Base-by-base conservation (phyloP, 2,888 invertebrate genomes). In the Pyrocoelia pectoralis region DNA sequence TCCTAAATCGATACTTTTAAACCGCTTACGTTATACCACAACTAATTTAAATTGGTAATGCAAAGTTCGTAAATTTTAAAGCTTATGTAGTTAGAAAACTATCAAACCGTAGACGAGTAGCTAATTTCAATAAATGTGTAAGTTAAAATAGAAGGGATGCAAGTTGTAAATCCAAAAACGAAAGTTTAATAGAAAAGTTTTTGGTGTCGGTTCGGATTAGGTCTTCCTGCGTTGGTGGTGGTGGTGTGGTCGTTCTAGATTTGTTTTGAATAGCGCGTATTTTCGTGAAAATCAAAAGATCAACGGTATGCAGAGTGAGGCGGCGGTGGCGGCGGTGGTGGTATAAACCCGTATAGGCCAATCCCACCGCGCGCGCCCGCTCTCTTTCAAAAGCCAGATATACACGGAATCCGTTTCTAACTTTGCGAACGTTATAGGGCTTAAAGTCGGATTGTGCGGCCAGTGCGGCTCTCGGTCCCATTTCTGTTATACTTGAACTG, bases 121-220 rank as follows among this genome's bases (percentile, higher is more conserved):
- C 46, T 46, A 46, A 46, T 46, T 46, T 46, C 17, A 46, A 46
- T 46, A 46, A 24, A 24, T 24, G 24, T 46, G 46, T 46, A 17
- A 46, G 17, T 46, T 14, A 46, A 33, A 46, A 46, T 46, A 15
- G 6, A 15, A 24, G 46, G 46, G 46, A 46, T 46, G 19, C 12
- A 50, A 24, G 59, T 38, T 53, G 56, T 19, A 28, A 18, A 49
- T 61, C 56, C 54, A 61, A 69, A 71, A 62, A 63, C 65, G 56
- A 68, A 70, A 69, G 69, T 69, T 72, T 70, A 72, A 72, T 69
- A 67, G 66, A 66, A 72, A 72, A 72, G 69, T 71, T 72, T 46
- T 54, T 33, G 56, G 55, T 60, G 61, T 61, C 55, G 54, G 33
- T n/a, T 33, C 10, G 49, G 43, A 59, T 67, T 65, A 60, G 62